These are phyloP conservation scores for Drosophila repletoides DNA, from an alignment of 1,140 invertebrate genomes.

Conservation along the genomic window DNA sequence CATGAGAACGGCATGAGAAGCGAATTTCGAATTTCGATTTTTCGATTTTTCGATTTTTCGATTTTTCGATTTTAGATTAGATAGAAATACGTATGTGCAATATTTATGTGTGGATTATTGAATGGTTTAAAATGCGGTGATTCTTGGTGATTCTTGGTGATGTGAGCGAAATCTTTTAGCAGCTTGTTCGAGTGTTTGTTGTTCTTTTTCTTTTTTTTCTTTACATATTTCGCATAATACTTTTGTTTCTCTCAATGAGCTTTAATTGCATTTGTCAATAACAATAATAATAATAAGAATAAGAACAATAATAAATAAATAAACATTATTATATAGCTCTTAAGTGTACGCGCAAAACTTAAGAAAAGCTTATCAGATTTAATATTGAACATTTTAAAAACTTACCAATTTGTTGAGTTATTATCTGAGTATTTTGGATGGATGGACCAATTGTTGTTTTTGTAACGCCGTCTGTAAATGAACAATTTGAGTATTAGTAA, in stretches of 20 bases:
- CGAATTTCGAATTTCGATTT: conserved; percentile 32
- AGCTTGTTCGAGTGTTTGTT: conserved; percentile 14
- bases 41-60: no score
- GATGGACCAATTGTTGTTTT: conserved; percentile 54
- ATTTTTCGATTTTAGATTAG: no score
- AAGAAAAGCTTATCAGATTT: conserved; percentile 36
- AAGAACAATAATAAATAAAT: neutral
- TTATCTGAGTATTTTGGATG: conserved; percentile 41
- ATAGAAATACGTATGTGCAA: conserved; percentile 44
- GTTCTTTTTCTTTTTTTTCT: no score
- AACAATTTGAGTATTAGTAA: conserved; percentile 33
- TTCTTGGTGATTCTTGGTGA: conserved; percentile 59
- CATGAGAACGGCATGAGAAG: conserved; percentile 58
- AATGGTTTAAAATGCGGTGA: conserved; percentile 59
- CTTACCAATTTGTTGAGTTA: conserved; percentile 54
- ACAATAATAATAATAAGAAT: conserved; percentile 41
- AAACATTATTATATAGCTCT: conserved; percentile 50
- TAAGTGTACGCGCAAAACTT: conserved; percentile 38
- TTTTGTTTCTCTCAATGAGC: conserved; percentile 57
- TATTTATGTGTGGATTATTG: conserved; percentile 35
- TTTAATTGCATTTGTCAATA: conserved; percentile 74
- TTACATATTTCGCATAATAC: neutral
- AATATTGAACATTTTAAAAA: neutral
- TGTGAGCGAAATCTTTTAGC: conserved; percentile 49
- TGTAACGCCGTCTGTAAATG: conserved; percentile 64